Conservation (phyloP, 2,888 invertebrate species). For the Hyalella azteca region DNA sequence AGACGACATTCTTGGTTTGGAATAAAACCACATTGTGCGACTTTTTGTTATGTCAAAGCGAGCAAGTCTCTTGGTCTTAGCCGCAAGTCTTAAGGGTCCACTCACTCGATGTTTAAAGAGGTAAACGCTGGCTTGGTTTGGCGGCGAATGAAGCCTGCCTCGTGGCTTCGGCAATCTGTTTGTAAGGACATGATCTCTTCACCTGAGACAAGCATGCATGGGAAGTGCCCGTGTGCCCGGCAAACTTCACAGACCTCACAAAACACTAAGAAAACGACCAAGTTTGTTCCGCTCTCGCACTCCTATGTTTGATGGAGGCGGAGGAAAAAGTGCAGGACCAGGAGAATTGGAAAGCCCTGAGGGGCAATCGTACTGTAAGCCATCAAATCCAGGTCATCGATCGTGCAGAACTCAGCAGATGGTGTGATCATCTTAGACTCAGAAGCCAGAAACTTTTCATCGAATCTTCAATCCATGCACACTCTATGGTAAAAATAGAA, state of each 20-base stretch:
- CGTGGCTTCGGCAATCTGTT: constrained; percentile 25
- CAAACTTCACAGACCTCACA: constrained; percentile 32
- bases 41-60: constrained; percentile 21
- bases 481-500: too few species aligned
- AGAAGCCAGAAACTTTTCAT: too few species aligned
- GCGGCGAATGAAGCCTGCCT: constrained; percentile 28
- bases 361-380: neutral
- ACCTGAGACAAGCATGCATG: constrained; percentile 34
- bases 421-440: too few species aligned
- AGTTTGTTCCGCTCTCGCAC: constrained; percentile 35
- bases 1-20: constrained; percentile 4
- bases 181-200: constrained; percentile 34
- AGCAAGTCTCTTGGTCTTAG: constrained; percentile 8
- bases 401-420: too few species aligned
- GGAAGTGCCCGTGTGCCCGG: constrained; percentile 31
- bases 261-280: constrained; percentile 35
- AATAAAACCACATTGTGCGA: constrained; percentile 10
- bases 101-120: constrained; percentile 26
- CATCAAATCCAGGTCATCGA: constrained; percentile 18
- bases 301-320: constrained; percentile 3
- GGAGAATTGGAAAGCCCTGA: neutral
- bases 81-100: constrained; percentile 22
- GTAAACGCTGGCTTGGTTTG: constrained; percentile 29
- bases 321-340: neutral
- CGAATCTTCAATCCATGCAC: too few species aligned